Evolutionary conservation across 2,113 vertebrate species (phyloP).

Genomic region (Pandion haliaetus): DNA sequence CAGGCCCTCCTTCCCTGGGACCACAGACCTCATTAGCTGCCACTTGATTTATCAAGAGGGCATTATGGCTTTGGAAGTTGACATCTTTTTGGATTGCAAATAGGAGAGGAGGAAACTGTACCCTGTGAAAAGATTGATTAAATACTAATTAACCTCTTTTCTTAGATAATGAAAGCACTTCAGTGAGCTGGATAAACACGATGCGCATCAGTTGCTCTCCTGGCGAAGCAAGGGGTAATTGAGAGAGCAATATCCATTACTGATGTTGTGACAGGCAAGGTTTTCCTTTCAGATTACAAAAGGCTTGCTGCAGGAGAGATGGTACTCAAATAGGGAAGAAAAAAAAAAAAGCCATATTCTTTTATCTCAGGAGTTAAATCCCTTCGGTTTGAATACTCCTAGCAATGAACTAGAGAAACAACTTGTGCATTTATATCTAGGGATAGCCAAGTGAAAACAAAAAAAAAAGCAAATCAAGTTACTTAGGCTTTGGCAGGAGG

Average conservation of each 20-base stretch:
- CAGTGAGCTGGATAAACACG: constrained; percentile 61
- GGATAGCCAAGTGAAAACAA: background rate
- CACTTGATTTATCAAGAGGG: constrained; percentile 72
- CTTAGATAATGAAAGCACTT: constrained; percentile 65
- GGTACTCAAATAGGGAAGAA: background rate
- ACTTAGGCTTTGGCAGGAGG: background rate
- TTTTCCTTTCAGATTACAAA: constrained; percentile 57
- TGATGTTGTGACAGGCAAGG: constrained; percentile 38
- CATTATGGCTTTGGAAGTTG: constrained; percentile 50
- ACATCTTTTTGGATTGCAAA: constrained; percentile 67
- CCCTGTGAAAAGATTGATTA: constrained; percentile 69
- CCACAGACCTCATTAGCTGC: constrained; percentile 62
- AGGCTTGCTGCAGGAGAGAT: constrained; percentile 23
- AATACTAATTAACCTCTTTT: constrained; percentile 70
- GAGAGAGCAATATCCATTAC: constrained; percentile 60
- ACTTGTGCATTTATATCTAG: background rate
- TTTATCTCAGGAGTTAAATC: background rate
- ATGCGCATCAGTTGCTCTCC: constrained; percentile 62
- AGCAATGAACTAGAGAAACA: background rate
- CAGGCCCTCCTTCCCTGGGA: constrained; percentile 24
- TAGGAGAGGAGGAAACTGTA: constrained; percentile 62
- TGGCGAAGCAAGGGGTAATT: constrained; percentile 46
- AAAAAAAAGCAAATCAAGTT: background rate
- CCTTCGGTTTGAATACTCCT: background rate
- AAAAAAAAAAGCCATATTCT: background rate